Evolutionary conservation across 92 coral and sea anemone genomes (phyloP).

Genomic region (Parazoanthus darwini): DNA sequence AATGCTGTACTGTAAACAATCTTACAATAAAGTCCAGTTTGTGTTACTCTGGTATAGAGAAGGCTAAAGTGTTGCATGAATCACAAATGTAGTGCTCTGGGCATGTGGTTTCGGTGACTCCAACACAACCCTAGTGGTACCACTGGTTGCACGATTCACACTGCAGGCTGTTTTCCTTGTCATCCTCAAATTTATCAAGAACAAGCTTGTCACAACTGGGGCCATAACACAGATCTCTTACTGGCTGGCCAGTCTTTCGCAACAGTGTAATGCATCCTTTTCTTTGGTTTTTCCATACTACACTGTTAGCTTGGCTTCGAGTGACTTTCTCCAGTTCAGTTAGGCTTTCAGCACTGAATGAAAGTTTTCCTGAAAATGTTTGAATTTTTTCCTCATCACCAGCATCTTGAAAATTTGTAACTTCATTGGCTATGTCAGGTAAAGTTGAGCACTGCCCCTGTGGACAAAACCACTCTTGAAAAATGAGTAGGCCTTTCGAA

Average conservation of each 20-base stretch:
- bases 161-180: conserved; percentile 36
- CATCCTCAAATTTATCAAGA: too few species aligned
- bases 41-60: too few species aligned
- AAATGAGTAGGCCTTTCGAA: conserved; percentile 45
- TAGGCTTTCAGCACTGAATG: conserved; percentile 53
- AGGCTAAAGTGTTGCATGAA: neutral
- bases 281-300: conserved; percentile 48
- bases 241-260: conserved; percentile 36
- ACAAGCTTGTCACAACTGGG: too few species aligned
- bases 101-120: conserved; percentile 4
- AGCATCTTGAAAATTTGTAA: neutral
- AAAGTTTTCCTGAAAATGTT: conserved; percentile 43
- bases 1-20: too few species aligned
- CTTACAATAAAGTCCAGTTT: too few species aligned
- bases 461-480: conserved; percentile 61
- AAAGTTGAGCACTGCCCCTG: neutral
- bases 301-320: conserved; percentile 39
- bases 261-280: conserved; percentile 48
- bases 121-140: conserved; percentile 54
- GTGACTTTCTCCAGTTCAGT: conserved; percentile 50
- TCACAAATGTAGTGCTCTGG: conserved; percentile 32
- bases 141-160: conserved; percentile 50
- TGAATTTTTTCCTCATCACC: conserved; percentile 38
- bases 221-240: too few species aligned
- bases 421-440: too few species aligned